Evolutionary conservation across 1,140 invertebrate species (phyloP).

Genomic region (Oncopodura yosiiana): DNA sequence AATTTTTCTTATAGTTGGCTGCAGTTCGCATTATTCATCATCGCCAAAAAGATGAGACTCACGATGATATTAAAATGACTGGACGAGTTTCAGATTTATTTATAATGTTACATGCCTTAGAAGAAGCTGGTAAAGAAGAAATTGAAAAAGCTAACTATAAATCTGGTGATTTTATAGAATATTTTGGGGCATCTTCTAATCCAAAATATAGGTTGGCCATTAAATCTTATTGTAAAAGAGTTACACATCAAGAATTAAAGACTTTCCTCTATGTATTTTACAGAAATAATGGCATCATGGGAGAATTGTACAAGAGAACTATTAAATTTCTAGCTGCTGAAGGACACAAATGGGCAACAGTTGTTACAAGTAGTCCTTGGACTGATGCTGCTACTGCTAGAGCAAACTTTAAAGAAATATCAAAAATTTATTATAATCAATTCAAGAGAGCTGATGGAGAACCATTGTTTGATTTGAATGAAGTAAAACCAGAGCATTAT

Average conservation of each 20-base stretch:
- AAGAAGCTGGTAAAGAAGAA: slow-evolving; percentile 6
- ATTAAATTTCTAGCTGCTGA: not conserved
- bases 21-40: slow-evolving; percentile 11
- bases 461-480: not conserved
- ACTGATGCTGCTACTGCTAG: not conserved
- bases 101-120: slow-evolving; percentile 7
- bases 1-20: slow-evolving; percentile 11
- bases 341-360: not conserved
- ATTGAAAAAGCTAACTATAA: not conserved
- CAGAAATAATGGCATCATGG: too few relatives aligned
- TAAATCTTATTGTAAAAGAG: too few relatives aligned
- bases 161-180: slow-evolving; percentile 5
- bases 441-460: slow-evolving; percentile 11
- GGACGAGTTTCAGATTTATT: slow-evolving; percentile 1
- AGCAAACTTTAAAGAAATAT: slow-evolving; percentile 3
- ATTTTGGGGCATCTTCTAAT: too few relatives aligned
- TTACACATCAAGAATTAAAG: too few relatives aligned
- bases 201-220: too few relatives aligned
- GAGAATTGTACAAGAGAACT: not conserved
- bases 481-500: not conserved
- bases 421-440: slow-evolving; percentile 5
- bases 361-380: not conserved
- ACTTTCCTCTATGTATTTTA: too few relatives aligned
- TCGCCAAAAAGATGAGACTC: not conserved
- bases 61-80: not conserved